phyloP scores from a whole-genome alignment of 2,888 invertebrate species.

The Ornithoptera alexandrae region DNA sequence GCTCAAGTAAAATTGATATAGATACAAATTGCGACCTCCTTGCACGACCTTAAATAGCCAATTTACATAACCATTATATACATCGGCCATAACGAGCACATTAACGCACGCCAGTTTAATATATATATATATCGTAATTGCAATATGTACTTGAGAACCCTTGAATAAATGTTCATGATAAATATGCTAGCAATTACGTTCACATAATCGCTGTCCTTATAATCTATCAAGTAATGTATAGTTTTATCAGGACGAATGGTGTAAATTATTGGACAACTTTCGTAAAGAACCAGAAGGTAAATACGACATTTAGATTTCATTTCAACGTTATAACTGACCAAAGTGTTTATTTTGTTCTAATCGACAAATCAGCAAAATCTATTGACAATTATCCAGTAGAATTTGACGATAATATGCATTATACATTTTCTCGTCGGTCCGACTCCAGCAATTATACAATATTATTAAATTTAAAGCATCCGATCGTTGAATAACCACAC shows the following conservation, averaged over 20 bases:
- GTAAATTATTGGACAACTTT: slow-evolving; percentile 29
- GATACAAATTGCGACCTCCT: slow-evolving; percentile 26
- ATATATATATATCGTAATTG: slow-evolving; percentile 10
- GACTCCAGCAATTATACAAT: slow-evolving; percentile 41
- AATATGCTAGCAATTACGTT: slow-evolving; percentile 36
- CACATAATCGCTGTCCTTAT: slow-evolving; percentile 48
- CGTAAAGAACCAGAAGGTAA: not conserved
- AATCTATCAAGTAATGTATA: not conserved
- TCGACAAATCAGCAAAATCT: slow-evolving; percentile 43
- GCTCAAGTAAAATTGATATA: slow-evolving; percentile 25
- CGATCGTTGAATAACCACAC: slow-evolving; percentile 51
- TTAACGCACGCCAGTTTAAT: slow-evolving; percentile 5
- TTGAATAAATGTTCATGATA: slow-evolving; percentile 50
- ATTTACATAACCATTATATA: slow-evolving; percentile 50
- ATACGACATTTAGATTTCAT: not conserved
- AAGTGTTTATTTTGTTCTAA: not conserved
- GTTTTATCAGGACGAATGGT: not conserved
- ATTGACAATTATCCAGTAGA: slow-evolving; percentile 38
- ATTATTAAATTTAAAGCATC: slow-evolving; percentile 47
- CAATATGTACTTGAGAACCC: slow-evolving; percentile 46
- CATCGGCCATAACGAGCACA: slow-evolving; percentile 13
- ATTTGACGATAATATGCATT: slow-evolving; percentile 47
- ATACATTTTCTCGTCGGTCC: slow-evolving; percentile 58
- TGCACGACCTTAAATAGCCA: slow-evolving; percentile 45
- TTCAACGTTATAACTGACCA: not conserved